Evolutionary conservation across 35 echinoderm and acorn worm genomes (phyloP), one percentile per base, ranked within the genome.

Genomic region (Hemicentrotus pulcherrimus): DNA sequence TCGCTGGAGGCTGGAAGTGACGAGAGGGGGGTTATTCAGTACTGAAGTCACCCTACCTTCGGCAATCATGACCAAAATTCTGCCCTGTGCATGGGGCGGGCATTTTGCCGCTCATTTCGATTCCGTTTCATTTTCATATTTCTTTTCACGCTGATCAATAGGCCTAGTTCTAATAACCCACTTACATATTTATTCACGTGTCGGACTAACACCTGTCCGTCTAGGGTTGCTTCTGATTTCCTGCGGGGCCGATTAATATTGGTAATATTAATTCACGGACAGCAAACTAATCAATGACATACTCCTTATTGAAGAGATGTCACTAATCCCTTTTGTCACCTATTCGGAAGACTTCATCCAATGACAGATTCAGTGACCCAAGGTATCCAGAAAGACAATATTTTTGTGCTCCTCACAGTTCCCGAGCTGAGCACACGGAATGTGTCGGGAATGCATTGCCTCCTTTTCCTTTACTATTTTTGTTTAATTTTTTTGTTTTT

Each of bases 241-340:
- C 88, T 33, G 32, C 88, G 88, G 88, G 88, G 88, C 19, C 88
- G 88, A 90, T 90, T 90, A 90, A 90, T 90, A 90, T 90, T 90
- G 88, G 88, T 90, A 90, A 90, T 90, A 90, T 90, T 90, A 90
- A 90, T 90, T 90, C 88, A 90, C 88, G 88, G 88, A 90, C 88
- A 35, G 88, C 88, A 90, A 90, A 90, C 88, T 90, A 90, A 90
- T 90, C 88, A 90, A 90, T 90, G 88, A 90, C 88, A 90, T 47
- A 90, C 88, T 90, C 45, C 46, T 90, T 47, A 45, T 90, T 78
- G 6, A n/a, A 78, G 28, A n/a, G 65, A 78, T 78, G 65, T 78
- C 65, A 78, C 65, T 78, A n/a, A 78, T 78, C 65, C 22, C 65
- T 78, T 78, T 28, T 78, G 65, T 4, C 65, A 78, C 65, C 65